Conservation (phyloP, 2,797 vertebrate genomes). For the Hephaestus fuliginosus region DNA sequence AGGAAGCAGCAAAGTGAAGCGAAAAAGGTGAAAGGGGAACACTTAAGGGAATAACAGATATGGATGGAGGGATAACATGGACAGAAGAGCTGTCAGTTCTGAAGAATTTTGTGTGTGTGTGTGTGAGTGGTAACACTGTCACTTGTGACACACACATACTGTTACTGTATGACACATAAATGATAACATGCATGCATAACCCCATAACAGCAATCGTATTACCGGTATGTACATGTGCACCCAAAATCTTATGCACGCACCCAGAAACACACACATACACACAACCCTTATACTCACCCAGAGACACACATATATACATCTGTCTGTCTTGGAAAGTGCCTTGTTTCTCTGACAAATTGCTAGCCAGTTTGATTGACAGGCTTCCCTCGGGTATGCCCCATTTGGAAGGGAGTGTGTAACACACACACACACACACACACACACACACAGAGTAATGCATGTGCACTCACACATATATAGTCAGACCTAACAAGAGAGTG, state of each 20-base stretch:
- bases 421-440: constrained; percentile 3
- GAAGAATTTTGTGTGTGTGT: constrained; percentile 11
- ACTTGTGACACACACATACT: constrained; percentile 1
- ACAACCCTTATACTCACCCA: constrained; percentile 1
- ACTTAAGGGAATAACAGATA: constrained; percentile 38
- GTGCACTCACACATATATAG: constrained; percentile 4
- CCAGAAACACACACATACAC: background rate
- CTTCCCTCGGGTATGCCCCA: constrained; percentile 58
- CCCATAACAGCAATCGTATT: background rate
- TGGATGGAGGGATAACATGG: constrained; percentile 22
- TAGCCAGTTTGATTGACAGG: constrained; percentile 66
- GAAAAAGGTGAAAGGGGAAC: constrained; percentile 27
- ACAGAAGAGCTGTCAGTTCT: constrained; percentile 30
- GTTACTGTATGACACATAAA: background rate
- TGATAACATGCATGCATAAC: background rate
- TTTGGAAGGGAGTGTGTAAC: constrained; percentile 29
- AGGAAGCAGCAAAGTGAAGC: background rate
- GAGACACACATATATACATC: constrained; percentile 11
- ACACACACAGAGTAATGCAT: background rate
- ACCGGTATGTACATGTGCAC: background rate
- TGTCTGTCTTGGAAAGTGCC: constrained; percentile 54
- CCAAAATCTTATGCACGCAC: background rate
- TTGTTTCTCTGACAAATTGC: constrained; percentile 72
- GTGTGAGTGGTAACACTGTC: background rate
- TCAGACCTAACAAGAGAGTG: constrained; percentile 11